phyloP scores from a whole-genome alignment of 2,113 vertebrate genomes.

The Cavia porcellus region DNA sequence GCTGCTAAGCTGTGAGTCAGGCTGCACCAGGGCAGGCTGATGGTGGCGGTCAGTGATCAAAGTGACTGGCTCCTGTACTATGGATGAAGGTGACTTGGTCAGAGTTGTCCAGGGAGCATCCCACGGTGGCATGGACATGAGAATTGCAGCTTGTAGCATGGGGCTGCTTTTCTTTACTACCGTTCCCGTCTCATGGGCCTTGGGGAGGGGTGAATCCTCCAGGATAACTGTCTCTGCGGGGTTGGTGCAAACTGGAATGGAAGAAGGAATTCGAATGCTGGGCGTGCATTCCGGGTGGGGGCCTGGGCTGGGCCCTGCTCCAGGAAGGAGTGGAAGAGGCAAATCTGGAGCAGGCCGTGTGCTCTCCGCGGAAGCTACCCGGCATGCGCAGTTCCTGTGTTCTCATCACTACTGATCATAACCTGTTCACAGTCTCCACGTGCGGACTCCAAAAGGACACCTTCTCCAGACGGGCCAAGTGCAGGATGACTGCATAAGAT shows the following conservation, averaged over 20 bases:
- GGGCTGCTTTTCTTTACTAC: not conserved
- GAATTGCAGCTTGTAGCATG: too few species aligned
- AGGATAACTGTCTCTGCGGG: not conserved
- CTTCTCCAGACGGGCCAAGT: not conserved
- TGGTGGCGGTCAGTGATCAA: not conserved
- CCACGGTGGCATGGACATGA: not conserved
- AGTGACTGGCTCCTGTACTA: not conserved
- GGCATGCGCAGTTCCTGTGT: rapidly evolving
- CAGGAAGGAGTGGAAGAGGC: not conserved
- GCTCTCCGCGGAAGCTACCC: not conserved
- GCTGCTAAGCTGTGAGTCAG: not conserved
- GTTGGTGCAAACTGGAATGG: not conserved
- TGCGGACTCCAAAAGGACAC: not conserved
- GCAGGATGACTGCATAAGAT: not conserved
- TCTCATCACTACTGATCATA: not conserved
- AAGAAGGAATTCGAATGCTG: not conserved
- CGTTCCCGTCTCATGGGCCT: not conserved
- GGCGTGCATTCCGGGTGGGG: not conserved
- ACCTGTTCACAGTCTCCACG: not conserved
- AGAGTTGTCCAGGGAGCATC: not conserved
- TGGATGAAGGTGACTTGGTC: not conserved
- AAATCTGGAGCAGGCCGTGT: not conserved
- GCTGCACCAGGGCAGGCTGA: not conserved
- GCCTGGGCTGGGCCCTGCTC: not conserved
- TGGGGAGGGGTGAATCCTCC: not conserved